These are phyloP conservation scores for Pangasius sanitwongsei DNA, from an alignment of 2,797 vertebrate species.

Conservation along the genomic window DNA sequence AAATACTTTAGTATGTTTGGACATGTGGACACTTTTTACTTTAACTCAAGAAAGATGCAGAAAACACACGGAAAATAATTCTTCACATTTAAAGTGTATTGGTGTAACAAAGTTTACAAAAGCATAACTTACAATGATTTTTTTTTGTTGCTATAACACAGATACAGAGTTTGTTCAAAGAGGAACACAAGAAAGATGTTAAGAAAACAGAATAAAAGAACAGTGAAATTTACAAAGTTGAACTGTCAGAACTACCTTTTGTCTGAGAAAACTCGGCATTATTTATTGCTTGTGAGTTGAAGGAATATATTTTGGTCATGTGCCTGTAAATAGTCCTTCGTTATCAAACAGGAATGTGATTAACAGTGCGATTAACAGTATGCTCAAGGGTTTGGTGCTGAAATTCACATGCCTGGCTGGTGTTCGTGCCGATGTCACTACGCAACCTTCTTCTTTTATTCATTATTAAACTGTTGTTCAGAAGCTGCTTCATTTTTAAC, in stretches of 20 bases:
- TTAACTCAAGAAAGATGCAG: not conserved
- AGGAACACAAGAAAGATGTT: not conserved
- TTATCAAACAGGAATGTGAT: not conserved
- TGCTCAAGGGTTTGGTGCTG: not conserved
- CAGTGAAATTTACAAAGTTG: not conserved
- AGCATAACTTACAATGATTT: not conserved
- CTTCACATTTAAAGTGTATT: conserved; percentile 3
- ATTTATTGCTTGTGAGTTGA: conserved; percentile 41
- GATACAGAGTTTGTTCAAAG: conserved; percentile 13
- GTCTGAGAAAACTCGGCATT: conserved; percentile 34
- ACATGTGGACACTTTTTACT: no score
- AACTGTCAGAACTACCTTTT: not conserved
- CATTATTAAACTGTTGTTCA: not conserved
- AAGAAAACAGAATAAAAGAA: conserved; percentile 10
- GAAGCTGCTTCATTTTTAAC: not conserved
- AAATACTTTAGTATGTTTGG: no score
- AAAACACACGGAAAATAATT: not conserved
- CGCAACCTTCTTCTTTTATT: not conserved
- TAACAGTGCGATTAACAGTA: not conserved
- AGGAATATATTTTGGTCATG: not conserved
- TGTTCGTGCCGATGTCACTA: not conserved
- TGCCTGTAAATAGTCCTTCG: not conserved
- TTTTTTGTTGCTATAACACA: not conserved
- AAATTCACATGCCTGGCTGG: not conserved
- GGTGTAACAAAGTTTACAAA: conserved; percentile 20